These are phyloP conservation scores for Helogale parvula DNA, from an alignment of 2,113 vertebrate species.

Conservation along the genomic window DNA sequence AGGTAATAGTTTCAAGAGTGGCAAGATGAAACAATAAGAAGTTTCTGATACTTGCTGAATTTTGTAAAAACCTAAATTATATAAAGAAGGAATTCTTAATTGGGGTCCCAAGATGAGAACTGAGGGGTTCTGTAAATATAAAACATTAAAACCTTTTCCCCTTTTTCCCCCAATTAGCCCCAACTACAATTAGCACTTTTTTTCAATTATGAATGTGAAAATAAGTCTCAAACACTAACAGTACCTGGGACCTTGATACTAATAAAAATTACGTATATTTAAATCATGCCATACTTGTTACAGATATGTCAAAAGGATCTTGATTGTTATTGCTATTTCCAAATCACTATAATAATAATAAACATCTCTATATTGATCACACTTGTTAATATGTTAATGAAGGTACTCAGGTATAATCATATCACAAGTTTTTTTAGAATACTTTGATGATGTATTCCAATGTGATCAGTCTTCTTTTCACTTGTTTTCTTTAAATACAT, in stretches of 20 bases:
- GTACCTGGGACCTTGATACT: background rate
- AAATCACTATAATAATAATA: background rate
- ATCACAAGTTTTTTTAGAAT: background rate
- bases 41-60: background rate
- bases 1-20: background rate
- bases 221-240: background rate
- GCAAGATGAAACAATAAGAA: background rate
- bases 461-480: background rate
- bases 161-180: background rate
- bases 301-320: background rate
- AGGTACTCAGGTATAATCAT: background rate
- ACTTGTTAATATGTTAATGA: background rate
- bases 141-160: background rate
- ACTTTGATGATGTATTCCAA: background rate
- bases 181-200: background rate
- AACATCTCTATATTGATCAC: background rate
- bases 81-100: background rate
- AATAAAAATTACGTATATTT: background rate
- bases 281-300: background rate
- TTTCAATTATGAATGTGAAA: background rate
- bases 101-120: background rate
- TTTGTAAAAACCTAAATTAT: background rate
- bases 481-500: background rate
- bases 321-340: background rate
- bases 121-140: background rate